Evolutionary conservation across 2,113 vertebrate species (phyloP).

Genomic region (Corynorhinus townsendii): DNA sequence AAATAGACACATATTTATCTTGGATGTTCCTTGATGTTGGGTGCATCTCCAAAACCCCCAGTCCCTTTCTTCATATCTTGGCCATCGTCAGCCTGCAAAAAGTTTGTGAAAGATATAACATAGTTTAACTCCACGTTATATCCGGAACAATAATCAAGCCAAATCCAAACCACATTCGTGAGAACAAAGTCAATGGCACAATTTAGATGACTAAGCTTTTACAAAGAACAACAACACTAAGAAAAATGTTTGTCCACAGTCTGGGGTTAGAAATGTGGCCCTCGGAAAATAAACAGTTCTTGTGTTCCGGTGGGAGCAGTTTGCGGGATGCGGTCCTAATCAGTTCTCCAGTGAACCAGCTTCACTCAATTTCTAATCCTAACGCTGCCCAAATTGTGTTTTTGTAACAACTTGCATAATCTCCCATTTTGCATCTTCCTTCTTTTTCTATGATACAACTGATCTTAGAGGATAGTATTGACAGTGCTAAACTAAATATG

Average conservation of each 20-base stretch:
- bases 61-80: not conserved
- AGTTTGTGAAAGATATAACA: not conserved
- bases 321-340: not conserved
- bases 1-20: not conserved
- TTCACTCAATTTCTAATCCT: not conserved
- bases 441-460: not conserved
- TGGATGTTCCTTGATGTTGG: not conserved
- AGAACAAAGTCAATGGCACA: conserved; percentile 5
- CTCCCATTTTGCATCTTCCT: not conserved
- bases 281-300: conserved; percentile 33
- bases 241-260: conserved; percentile 27
- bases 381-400: not conserved
- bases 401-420: conserved; percentile 8
- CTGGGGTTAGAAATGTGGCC: conserved; percentile 16
- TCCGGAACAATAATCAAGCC: not conserved
- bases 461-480: not conserved
- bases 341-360: not conserved
- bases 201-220: not conserved
- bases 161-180: conserved; percentile 2
- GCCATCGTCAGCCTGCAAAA: not conserved
- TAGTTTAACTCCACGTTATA: not conserved
- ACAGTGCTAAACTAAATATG: not conserved
- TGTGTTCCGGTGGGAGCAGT: not conserved
- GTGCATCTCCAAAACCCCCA: not conserved
- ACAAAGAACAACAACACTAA: not conserved